Evolutionary conservation across 2,888 invertebrate genomes (phyloP), one percentile per base, ranked within the genome.

Genomic region (Lithosia quadra): DNA sequence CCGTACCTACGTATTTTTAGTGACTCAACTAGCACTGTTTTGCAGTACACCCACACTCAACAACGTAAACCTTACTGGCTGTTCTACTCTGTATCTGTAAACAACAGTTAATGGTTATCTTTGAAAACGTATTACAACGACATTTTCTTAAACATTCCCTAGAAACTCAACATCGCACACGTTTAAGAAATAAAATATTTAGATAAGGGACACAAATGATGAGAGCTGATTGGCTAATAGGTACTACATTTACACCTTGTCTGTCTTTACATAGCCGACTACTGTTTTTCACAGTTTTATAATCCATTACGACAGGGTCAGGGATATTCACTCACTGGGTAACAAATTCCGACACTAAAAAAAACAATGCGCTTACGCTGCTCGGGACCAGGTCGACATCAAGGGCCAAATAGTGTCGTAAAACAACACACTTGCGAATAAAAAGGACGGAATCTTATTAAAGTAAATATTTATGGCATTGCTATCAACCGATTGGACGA

Each of bases 381-480:
- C 84, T 86, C 78, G 82, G 86, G 83, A 86, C 80, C 87, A 91
- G 87, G 90, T 90, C 87, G 87, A 89, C 88, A 91, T 91, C 88
- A 88, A 84, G 85, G 88, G 88, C 85, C 90, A 90, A 92, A 92
- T 89, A 86, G 88, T 90, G 89, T 92, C 92, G 91, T 93, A 93
- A 93, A 93, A 92, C 91, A 92, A 91, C 89, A 86, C 85, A 87
- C 84, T 86, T 85, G 85, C 89, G 89, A 92, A 92, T 92, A 92
- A 91, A 92, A 93, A 89, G 92, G 92, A 91, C 91, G 90, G 92
- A 92, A 93, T 94, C 91, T 94, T 94, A 95, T 94, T 93, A 94
- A 95, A 94, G 93, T 93, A 94, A 94, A 94, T 94, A 95, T 95
- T 94, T 94, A 94, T 94, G 92, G 92, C 92, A 91, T 90, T 91